Base-by-base conservation (phyloP, 2,888 invertebrate genomes). In the Malthinus flaveolus region DNA sequence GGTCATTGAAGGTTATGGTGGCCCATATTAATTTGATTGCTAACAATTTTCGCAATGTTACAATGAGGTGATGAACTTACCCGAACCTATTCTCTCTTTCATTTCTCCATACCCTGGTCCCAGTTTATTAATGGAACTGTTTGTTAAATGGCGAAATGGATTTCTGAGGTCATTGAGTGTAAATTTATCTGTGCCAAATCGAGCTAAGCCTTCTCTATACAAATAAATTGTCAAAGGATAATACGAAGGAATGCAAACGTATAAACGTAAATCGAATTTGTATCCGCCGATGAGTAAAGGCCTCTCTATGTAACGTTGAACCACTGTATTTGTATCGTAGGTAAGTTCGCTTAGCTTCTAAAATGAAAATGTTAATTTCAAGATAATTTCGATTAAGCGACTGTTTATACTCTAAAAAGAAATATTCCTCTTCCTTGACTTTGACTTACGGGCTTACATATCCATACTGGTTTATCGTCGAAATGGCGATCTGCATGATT, bases 261-360 rank as follows among this genome's bases (percentile, higher is more conserved):
- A 96, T 13, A 96, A 80, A 31, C 96, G 83, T 34, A 96, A 82
- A 79, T 96, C 96, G 80, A 95, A 96, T 80, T 96, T 96, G 80
- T 94, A 93, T 1, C 92, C 93, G 1, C 92, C 94, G 64, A 95
- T 87, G 9, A 91, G 81, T 50, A 90, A 79, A 0, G 91, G 91
- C 66, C 87, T 85, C 71, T 89, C 87, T 11, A 92, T 88, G 77
- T 92, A 92, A 62, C 87, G 82, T 76, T 93, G 93, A 5, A 92
- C 91, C 34, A 93, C 89, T 1, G 91, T 89, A 50, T 87, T 87
- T 55, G 85, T 86, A 64, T 91, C 89, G 75, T 92, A 93, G 7
- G 85, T 87, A 72, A 91, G 82, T 64, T 90, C 90, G 64, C 89
- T 89, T 12, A 90, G 79, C 75, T 88, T 87, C 90, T 90, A 79